These are phyloP conservation scores for Ceriagrion tenellum DNA, from an alignment of 2,888 invertebrate species.

Conservation along the genomic window DNA sequence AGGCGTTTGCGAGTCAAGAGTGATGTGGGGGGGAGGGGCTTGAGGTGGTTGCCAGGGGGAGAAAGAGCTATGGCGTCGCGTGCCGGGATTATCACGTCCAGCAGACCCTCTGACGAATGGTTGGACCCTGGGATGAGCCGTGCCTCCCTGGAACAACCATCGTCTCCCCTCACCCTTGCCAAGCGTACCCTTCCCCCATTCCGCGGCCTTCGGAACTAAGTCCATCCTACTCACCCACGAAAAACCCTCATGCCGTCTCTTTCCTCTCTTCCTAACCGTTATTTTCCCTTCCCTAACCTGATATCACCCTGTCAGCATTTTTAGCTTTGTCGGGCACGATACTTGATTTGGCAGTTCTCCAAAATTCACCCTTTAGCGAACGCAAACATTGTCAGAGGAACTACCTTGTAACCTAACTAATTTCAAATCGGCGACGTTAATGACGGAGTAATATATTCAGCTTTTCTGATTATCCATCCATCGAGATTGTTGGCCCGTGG, in stretches of 20 bases:
- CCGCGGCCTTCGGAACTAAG: background rate
- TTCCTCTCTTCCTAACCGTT: background rate
- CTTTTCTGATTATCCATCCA: too few relatives aligned
- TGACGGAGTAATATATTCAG: too few relatives aligned
- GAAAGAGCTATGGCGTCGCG: constrained; percentile 42
- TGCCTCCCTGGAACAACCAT: background rate
- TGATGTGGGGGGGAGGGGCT: background rate
- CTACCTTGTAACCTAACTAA: too few relatives aligned
- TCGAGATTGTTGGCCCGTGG: too few relatives aligned
- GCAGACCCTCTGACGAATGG: constrained; percentile 29
- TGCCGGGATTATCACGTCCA: constrained; percentile 49
- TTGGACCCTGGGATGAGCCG: constrained; percentile 1
- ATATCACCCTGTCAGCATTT: too few relatives aligned
- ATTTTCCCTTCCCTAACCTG: background rate
- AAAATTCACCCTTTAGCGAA: too few relatives aligned
- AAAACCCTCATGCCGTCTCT: background rate
- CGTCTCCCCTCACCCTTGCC: too few relatives aligned
- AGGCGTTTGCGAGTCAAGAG: background rate
- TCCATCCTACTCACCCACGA: background rate
- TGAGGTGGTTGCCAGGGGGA: background rate
- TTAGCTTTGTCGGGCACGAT: too few relatives aligned
- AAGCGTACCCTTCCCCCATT: too few relatives aligned
- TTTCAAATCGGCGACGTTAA: too few relatives aligned
- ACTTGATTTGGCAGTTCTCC: too few relatives aligned
- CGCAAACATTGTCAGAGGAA: too few relatives aligned